Evolutionary conservation across 2,888 invertebrate genomes (phyloP).

Genomic region (Cataglyphis albicans): DNA sequence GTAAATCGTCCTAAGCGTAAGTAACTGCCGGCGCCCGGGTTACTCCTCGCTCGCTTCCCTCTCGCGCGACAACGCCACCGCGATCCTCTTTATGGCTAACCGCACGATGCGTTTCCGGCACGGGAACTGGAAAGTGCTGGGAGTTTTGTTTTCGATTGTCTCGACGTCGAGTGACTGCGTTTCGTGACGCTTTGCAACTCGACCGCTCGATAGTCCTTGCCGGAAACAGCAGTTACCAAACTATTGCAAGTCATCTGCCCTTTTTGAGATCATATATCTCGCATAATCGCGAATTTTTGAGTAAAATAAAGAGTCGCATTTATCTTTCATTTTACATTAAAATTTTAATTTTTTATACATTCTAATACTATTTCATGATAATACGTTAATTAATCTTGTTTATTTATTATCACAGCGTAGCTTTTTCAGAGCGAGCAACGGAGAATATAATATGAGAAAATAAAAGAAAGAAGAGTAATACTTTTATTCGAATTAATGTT

Average conservation of each 20-base stretch:
- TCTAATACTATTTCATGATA: not conserved
- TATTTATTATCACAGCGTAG: not conserved
- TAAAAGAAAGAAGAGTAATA: not conserved
- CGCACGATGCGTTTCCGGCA: constrained; percentile 68
- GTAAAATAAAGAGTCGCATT: not conserved
- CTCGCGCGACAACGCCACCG: constrained; percentile 29
- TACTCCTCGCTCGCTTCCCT: constrained; percentile 55
- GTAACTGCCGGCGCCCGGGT: constrained; percentile 80
- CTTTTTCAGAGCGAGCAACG: not conserved
- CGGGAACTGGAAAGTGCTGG: constrained; percentile 19
- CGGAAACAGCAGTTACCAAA: constrained; percentile 22
- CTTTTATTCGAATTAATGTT: constrained; percentile 29
- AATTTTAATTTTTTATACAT: not conserved
- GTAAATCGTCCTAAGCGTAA: constrained; percentile 84
- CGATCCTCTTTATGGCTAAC: constrained; percentile 61
- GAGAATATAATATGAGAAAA: not conserved
- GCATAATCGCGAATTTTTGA: not conserved
- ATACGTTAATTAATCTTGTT: not conserved
- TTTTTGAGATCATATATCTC: constrained; percentile 18
- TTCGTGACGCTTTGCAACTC: constrained; percentile 29
- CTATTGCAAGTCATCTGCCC: constrained; percentile 12
- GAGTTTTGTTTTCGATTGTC: constrained; percentile 54
- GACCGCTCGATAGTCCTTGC: constrained; percentile 22
- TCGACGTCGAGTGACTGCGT: constrained; percentile 20
- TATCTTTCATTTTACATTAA: not conserved